A percentile compares a stretch with the other conserved stretches of the same genome.
Evolutionary conservation across 2,113 vertebrate genomes (phyloP).

Genomic region (Rhodinocichla rosea): DNA sequence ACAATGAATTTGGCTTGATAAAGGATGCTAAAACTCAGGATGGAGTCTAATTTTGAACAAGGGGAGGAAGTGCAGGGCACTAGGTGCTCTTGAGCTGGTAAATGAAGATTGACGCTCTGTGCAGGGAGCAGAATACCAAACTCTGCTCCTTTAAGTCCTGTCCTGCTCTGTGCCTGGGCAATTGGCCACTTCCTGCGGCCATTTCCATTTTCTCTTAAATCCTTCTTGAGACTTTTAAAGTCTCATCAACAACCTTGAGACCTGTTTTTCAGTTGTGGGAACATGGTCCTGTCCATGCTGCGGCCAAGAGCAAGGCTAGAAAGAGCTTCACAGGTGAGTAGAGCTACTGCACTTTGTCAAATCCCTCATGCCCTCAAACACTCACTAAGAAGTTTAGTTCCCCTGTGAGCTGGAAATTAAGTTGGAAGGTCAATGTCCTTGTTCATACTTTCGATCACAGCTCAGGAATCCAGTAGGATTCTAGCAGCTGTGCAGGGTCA

Average conservation of each 20-base stretch:
- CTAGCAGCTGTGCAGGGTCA: not conserved
- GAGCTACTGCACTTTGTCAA: not conserved
- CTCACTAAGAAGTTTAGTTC: not conserved
- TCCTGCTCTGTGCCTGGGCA: not conserved
- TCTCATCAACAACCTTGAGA: not conserved
- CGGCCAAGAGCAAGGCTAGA: not conserved
- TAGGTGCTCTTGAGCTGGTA: not conserved
- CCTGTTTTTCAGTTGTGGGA: not conserved
- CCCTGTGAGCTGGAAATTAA: not conserved
- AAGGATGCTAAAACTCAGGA: not conserved
- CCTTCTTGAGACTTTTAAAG: not conserved
- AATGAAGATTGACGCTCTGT: not conserved
- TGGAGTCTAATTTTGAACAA: not conserved
- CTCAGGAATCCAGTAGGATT: not conserved
- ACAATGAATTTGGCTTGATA: not conserved
- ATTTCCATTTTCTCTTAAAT: not conserved
- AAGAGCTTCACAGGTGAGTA: not conserved
- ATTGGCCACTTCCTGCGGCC: not conserved
- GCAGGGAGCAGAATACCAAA: not conserved
- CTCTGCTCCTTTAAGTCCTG: not conserved
- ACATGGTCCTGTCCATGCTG: fast-evolving
- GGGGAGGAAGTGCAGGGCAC: not conserved
- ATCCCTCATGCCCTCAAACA: not conserved
- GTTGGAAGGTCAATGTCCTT: not conserved
- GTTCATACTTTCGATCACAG: not conserved